Conservation (phyloP, 1,140 invertebrate genomes). For the Theocolax elegans region DNA sequence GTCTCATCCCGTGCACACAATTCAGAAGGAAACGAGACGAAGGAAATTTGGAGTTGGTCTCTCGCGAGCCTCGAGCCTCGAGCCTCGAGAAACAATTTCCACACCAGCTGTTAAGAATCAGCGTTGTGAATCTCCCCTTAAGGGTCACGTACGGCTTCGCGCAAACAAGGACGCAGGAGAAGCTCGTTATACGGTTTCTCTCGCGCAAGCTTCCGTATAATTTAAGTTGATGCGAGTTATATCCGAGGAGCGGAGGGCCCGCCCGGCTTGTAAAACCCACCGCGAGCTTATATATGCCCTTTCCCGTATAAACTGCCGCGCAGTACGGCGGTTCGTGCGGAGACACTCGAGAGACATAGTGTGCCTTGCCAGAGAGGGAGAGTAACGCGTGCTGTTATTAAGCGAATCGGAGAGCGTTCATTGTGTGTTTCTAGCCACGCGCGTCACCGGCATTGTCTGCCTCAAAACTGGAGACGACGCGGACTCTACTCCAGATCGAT, state of each 20-base stretch:
- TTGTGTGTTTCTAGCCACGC: neutral
- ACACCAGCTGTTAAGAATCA: conserved; percentile 23
- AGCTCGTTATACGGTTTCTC: conserved; percentile 14
- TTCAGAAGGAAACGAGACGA: no score
- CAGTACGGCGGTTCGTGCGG: no score
- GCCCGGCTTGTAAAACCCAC: conserved; percentile 7
- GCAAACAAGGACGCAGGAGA: neutral
- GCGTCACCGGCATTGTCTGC: neutral
- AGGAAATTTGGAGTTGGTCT: no score
- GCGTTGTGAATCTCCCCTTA: conserved; percentile 1
- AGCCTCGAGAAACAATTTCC: conserved; percentile 27
- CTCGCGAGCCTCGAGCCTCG: no score
- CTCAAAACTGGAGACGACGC: neutral
- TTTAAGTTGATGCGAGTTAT: conserved; percentile 36
- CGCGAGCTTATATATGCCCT: neutral
- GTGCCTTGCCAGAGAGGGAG: neutral
- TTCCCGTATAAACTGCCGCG: no score
- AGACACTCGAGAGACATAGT: neutral
- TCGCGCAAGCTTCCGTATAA: conserved; percentile 17
- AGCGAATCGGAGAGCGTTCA: neutral
- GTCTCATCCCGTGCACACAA: no score
- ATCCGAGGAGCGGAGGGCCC: neutral
- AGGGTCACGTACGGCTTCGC: neutral
- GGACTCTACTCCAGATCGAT: neutral
- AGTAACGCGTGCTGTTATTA: no score